These are phyloP conservation scores for Cyphomyrmex costatus DNA, from an alignment of 1,140 invertebrate genomes.

Conservation along the genomic window DNA sequence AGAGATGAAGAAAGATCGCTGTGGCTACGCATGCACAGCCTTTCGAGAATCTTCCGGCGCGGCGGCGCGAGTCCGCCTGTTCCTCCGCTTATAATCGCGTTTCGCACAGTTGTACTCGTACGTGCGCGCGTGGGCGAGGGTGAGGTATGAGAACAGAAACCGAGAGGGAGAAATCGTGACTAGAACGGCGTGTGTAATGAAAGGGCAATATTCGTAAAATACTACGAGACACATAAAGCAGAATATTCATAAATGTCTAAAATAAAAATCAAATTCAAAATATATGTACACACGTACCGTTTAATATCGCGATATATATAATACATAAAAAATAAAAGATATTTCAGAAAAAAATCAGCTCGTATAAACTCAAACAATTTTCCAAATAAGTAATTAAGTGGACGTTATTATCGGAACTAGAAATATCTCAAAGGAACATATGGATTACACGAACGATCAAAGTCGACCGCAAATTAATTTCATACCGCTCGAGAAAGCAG, in stretches of 20 bases:
- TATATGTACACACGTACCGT: not conserved
- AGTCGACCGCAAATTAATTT: conserved; percentile 17
- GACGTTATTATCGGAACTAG: not conserved
- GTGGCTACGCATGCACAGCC: conserved; percentile 7
- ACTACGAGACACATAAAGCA: not conserved
- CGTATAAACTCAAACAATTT: not conserved
- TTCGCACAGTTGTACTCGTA: conserved; percentile 20
- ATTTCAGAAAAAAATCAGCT: not conserved
- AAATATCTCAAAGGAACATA: not conserved
- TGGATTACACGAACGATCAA: not conserved
- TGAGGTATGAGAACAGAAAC: conserved; percentile 49
- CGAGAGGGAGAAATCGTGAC: conserved; percentile 44
- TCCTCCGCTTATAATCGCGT: conserved; percentile 43
- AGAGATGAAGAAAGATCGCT: conserved; percentile 18
- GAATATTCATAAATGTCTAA: not conserved
- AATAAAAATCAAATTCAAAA: conserved; percentile 1
- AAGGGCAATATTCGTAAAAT: conserved; percentile 11
- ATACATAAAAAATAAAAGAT: no score
- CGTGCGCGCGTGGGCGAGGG: conserved; percentile 37
- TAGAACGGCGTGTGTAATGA: conserved; percentile 28
- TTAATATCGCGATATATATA: no score
- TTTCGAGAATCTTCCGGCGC: conserved; percentile 38
- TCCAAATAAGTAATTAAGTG: not conserved
- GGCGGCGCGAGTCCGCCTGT: conserved; percentile 25
- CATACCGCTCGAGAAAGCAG: not conserved